Conservation (phyloP, 23 tunicate species). For the Ascidia mentula region DNA sequence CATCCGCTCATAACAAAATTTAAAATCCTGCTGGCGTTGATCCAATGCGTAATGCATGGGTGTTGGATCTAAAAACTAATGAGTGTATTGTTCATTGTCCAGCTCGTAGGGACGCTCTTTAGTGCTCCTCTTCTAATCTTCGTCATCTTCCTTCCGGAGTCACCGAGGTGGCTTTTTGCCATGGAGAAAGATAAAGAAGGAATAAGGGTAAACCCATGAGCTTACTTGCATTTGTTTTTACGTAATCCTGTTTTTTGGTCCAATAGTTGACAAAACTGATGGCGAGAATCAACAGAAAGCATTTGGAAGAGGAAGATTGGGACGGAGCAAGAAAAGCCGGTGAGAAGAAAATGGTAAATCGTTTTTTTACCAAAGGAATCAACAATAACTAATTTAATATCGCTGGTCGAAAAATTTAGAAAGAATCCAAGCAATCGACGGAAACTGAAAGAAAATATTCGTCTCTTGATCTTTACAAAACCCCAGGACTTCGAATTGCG, state of each 20-base stretch:
- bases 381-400: no score
- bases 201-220: no score
- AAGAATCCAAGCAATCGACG: not conserved
- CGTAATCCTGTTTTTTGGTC: no score
- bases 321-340: conserved; percentile 31
- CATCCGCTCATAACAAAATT: no score
- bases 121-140: not conserved
- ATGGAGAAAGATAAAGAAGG: conserved; percentile 34
- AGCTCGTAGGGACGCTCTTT: not conserved
- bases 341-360: not conserved
- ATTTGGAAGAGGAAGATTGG: conserved; percentile 43
- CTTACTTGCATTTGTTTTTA: no score
- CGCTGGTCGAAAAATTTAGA: not conserved
- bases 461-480: conserved; percentile 35
- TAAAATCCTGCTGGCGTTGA: no score
- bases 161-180: conserved; percentile 36
- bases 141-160: conserved; percentile 23
- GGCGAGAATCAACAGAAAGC: conserved; percentile 31
- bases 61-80: no score
- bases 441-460: conserved; percentile 19
- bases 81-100: no score
- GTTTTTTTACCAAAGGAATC: no score
- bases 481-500: conserved; percentile 25
- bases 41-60: no score
- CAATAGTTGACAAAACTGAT: conserved; percentile 15